Evolutionary conservation across 2,113 vertebrate genomes (phyloP).

Genomic region (Montifringilla adamsi): DNA sequence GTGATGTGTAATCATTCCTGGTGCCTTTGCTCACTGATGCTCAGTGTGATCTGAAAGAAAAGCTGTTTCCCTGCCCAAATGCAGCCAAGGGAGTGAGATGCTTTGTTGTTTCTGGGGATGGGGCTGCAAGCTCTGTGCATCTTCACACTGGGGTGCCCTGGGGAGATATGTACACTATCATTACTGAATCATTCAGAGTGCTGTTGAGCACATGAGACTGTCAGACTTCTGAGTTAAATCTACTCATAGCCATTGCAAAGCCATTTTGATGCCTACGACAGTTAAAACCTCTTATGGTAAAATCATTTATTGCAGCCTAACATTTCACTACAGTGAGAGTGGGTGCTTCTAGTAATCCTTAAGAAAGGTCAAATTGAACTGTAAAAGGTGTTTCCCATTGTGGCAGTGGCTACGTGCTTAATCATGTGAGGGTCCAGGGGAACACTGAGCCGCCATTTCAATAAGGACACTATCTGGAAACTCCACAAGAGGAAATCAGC

Average conservation of each 20-base stretch:
- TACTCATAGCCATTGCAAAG: conserved; percentile 59
- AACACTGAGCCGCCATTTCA: background rate
- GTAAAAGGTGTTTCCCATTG: conserved; percentile 8
- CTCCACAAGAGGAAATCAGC: background rate
- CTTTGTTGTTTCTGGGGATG: background rate
- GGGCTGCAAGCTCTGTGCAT: background rate
- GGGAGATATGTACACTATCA: conserved; percentile 24
- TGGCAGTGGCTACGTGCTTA: background rate
- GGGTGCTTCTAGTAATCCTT: conserved; percentile 50
- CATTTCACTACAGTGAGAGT: background rate
- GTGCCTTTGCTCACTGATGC: background rate
- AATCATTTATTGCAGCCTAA: conserved; percentile 61
- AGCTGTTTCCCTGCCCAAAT: background rate
- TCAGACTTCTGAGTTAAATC: conserved; percentile 56
- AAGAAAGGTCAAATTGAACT: conserved; percentile 53
- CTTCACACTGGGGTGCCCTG: background rate
- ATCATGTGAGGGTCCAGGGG: background rate
- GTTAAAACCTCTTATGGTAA: conserved; percentile 59
- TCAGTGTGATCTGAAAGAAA: background rate
- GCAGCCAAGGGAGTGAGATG: background rate
- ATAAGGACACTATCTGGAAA: background rate
- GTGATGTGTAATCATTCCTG: accelerated
- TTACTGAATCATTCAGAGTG: conserved; percentile 48
- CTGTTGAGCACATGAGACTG: conserved; percentile 41
- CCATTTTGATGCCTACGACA: conserved; percentile 64